These are phyloP conservation scores for Marasmarcha lunaedactyla DNA, from an alignment of 2,888 invertebrate genomes.

Conservation along the genomic window DNA sequence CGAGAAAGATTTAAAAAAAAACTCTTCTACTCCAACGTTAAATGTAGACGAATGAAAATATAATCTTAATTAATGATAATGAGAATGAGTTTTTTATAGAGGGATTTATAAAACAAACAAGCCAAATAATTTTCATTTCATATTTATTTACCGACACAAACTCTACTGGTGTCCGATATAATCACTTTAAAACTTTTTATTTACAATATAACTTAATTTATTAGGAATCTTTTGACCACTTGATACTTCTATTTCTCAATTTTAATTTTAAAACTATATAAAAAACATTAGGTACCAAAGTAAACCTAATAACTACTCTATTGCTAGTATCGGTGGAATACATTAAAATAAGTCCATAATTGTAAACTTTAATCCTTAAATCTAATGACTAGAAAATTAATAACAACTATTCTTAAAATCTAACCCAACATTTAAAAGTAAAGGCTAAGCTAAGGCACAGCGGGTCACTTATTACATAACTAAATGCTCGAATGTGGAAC, in stretches of 20 bases:
- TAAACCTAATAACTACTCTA: slow-evolving; percentile 43
- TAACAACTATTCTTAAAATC: slow-evolving; percentile 33
- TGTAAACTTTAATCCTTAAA: slow-evolving; percentile 25
- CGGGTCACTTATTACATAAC: slow-evolving; percentile 44
- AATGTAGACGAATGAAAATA: no score
- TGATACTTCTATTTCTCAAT: not conserved
- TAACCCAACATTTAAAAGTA: slow-evolving; percentile 21
- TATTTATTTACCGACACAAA: slow-evolving; percentile 38
- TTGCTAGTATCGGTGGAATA: no score
- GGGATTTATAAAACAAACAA: no score
- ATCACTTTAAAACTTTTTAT: slow-evolving; percentile 24
- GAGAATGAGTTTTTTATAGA: no score
- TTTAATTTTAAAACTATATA: not conserved
- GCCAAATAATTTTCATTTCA: no score
- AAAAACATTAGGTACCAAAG: slow-evolving; percentile 46
- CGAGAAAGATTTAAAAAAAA: no score
- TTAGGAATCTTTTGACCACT: slow-evolving; percentile 50
- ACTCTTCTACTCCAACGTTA: no score
- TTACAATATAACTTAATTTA: slow-evolving; percentile 42
- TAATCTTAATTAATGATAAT: no score
- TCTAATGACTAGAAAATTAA: slow-evolving; percentile 64
- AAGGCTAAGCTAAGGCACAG: slow-evolving; percentile 62
- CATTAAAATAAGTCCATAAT: not conserved
- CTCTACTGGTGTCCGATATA: slow-evolving; percentile 26
- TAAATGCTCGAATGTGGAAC: slow-evolving; percentile 56